Base-by-base conservation (phyloP, 1,140 invertebrate species). In the Drosophila mayri region DNA sequence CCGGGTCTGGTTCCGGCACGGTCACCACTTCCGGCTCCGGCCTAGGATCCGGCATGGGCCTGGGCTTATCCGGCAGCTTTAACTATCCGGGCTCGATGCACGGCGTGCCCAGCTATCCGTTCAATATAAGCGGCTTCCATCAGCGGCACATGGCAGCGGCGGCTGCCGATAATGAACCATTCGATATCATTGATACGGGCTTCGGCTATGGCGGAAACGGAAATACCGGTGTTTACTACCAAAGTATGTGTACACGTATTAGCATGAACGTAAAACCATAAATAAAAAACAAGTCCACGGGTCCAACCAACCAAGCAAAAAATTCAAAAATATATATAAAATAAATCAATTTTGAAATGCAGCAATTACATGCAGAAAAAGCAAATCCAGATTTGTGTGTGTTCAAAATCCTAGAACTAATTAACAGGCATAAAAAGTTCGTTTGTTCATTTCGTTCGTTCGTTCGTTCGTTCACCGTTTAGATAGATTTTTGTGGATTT, bases 51-150 rank as follows among this genome's bases (percentile, higher is more conserved):
- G 37, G 49, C 38, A 40, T 35, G 28, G 65, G 60, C 28, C 38
- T 72, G 22, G 67, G 67, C 32, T 44, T 71, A 35, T 76, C 79
- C 67, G 76, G 80, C 61, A 80, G 78, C 77, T 73, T 41, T 73
- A 88, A 92, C 79, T 92, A 91, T 82, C 84, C 81, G 63, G 85
- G 88, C 81, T 74, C 84, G 66, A 80, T 79, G 78, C 76, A 91
- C 67, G 90, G 88, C 52, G 90, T 92, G 71, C 85, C 91, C 70
- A 85, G 81, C 71, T 93, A 93, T 85, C 92, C 92, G 66, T 92
- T 92, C 81, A 93, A 93, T 86, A 81, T 93, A 73, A 92, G 90
- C 68, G 91, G 85, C 67, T 92, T 92, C 64, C 92, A 92, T 80
- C 90, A 88, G 81, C 81, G 90, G 47, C 91, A 92, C 71, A 82